These are phyloP conservation scores for Polyploca ridens DNA, from an alignment of 2,888 invertebrate species.

Conservation along the genomic window DNA sequence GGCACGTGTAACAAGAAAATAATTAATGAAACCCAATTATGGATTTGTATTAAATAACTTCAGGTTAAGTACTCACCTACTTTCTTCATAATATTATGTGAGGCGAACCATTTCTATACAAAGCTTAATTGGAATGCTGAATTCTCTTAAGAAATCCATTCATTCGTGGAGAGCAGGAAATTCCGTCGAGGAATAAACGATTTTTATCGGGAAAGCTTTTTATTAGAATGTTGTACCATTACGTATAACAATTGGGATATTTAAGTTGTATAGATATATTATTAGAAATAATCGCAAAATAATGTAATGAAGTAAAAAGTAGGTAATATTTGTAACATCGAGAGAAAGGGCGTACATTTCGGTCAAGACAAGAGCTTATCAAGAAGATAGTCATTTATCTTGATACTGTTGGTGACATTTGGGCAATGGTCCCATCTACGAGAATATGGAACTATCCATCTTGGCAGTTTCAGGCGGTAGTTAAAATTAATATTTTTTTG, in stretches of 20 bases:
- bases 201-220: constrained; percentile 25
- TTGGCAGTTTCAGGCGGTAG: not conserved
- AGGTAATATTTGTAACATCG: not conserved
- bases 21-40: not conserved
- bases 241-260: not conserved
- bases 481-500: not conserved
- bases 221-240: not conserved
- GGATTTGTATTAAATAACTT: not conserved
- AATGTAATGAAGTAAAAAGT: not conserved
- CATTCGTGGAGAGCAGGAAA: constrained; percentile 48
- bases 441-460: constrained; percentile 1
- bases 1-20: not conserved
- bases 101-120: constrained; percentile 50
- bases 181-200: constrained; percentile 40
- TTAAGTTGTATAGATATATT: not conserved
- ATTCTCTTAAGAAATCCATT: constrained; percentile 54
- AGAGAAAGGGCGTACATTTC: not conserved
- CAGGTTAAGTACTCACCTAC: constrained; percentile 13
- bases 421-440: constrained; percentile 6
- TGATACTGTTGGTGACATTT: constrained; percentile 39
- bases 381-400: constrained; percentile 44
- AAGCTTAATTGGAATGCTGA: constrained; percentile 63
- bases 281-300: not conserved
- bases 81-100: constrained; percentile 29
- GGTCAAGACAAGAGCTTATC: constrained; percentile 24